A percentile compares a stretch with the other conserved stretches of the same genome.
Evolutionary conservation across 1,140 invertebrate genomes (phyloP).

Genomic region (Drosophila subpulchrella): DNA sequence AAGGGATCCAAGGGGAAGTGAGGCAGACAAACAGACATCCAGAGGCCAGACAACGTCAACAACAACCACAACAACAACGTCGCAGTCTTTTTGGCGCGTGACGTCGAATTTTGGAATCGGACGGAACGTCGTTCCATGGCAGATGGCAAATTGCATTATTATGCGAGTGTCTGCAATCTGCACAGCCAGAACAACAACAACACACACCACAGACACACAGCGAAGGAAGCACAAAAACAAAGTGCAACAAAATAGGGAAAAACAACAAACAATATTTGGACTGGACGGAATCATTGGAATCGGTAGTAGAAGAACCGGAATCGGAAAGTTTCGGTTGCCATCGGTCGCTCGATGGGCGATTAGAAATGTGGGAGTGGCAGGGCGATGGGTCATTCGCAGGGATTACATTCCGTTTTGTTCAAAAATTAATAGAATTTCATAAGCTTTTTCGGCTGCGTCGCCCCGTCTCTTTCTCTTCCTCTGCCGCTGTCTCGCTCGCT

Average conservation of each 20-base stretch:
- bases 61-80: constrained; percentile 28
- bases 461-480: constrained; percentile 10
- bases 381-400: constrained; percentile 34
- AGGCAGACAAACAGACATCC: constrained; percentile 42
- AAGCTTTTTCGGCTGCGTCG: constrained; percentile 65
- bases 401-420: constrained; percentile 80
- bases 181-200: constrained; percentile 54
- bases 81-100: constrained; percentile 79
- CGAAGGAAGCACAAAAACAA: constrained; percentile 58
- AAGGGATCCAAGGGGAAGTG: constrained; percentile 10
- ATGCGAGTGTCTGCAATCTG: constrained; percentile 84
- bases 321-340: constrained; percentile 32
- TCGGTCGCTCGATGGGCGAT: constrained; percentile 42
- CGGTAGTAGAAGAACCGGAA: constrained; percentile 6
- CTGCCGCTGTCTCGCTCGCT: constrained; percentile 20
- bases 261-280: constrained; percentile 61
- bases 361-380: constrained; percentile 31
- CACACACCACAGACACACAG: constrained; percentile 14
- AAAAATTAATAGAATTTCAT: constrained; percentile 84
- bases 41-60: constrained; percentile 40
- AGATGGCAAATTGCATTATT: constrained; percentile 84
- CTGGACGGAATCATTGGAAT: constrained; percentile 11
- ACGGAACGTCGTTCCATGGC: constrained; percentile 43
- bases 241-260: constrained; percentile 76
- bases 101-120: constrained; percentile 59